Conservation (phyloP, 2,797 vertebrate genomes). For the Rhabdophis nuchalis region DNA sequence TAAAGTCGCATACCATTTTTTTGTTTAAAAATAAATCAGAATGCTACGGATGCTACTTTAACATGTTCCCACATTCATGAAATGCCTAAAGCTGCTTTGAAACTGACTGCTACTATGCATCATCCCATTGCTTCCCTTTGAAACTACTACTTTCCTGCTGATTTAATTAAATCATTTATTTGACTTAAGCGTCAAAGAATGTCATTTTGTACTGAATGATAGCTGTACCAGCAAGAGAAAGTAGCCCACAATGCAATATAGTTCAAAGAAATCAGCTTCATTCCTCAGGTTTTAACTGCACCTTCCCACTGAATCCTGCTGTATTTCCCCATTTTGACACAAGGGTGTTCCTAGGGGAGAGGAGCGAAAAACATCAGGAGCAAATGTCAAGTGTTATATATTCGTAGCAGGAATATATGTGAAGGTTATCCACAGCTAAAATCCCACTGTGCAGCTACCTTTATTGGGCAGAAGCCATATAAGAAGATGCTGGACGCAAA, state of each 20-base stretch:
- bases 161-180: background rate
- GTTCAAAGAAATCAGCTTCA: background rate
- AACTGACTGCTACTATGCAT: background rate
- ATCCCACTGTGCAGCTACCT: background rate
- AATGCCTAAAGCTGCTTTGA: background rate
- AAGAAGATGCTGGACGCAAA: background rate
- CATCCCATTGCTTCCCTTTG: background rate
- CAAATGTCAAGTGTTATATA: background rate
- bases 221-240: background rate
- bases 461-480: background rate
- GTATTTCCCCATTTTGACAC: background rate
- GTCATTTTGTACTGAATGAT: background rate
- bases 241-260: background rate
- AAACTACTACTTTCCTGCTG: background rate
- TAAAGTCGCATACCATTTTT: background rate
- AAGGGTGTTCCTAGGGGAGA: background rate
- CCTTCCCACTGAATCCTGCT: background rate
- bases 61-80: background rate
- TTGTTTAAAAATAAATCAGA: background rate
- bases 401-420: background rate
- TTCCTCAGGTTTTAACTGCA: background rate
- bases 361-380: background rate
- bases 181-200: background rate
- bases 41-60: background rate
- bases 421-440: background rate